Base-by-base conservation (phyloP, 2,113 vertebrate genomes). In the Platysteira castanea region DNA sequence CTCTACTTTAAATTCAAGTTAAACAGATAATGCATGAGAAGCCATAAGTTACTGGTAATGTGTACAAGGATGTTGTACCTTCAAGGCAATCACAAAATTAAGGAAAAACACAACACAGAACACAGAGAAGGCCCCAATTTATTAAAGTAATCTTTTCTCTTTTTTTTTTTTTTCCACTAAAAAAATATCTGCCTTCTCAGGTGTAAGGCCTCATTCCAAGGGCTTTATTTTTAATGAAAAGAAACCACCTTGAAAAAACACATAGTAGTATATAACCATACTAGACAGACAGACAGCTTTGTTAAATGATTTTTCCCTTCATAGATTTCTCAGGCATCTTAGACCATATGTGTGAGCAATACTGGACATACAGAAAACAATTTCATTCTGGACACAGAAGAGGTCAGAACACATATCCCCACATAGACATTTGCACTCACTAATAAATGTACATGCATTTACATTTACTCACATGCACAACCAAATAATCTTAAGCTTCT, bases 141-240 rank as follows among this genome's bases (percentile, higher is more conserved):
- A 77, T 37, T 73, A 73, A 74, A 91, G 61, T 54, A 54, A 37
- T 50, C 0, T 60, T 67, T 68, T 60, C 1, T 37, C 0, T 60
- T 67, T 68, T 60, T 1, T 37, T 65, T 60, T 65, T 73, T 53
- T 54, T 52, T 17, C 10, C 18, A 21, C 37, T 4, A 77, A 52
- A 75, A 75, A 81, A 15, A 37, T 1, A 4, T 49, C 50, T 61
- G 37, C 50, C 56, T 94, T 87, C 67, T 94, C 75, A 93, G 67
- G 37, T 92, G 30, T 94, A 93, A 94, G 61, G 39, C 35, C n/a
- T 94, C 33, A 61, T 90, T 92, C 70, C 41, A 95, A 92, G 89
- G 83, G 50, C 84, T 95, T 81, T 92, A 42, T 87, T 96, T 95
- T 96, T 97, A 89, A 92, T 68, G 67, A 94, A 94, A 94, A 96